Conservation (phyloP, 1,140 invertebrate species). For the Atta colombica region DNA sequence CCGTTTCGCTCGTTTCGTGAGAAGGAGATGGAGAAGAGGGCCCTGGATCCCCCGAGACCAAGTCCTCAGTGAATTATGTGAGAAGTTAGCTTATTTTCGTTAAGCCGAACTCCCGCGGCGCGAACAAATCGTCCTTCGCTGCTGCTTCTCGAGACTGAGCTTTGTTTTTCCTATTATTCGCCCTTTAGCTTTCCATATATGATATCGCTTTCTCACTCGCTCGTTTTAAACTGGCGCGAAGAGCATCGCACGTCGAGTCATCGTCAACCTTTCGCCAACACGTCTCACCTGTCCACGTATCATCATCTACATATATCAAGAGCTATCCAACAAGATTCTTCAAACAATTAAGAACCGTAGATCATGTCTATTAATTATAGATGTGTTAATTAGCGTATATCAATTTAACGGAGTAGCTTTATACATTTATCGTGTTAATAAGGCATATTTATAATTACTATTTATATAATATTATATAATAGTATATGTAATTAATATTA, state of each 20-base stretch:
- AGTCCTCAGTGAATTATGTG: slow-evolving; percentile 84
- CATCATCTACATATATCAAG: slow-evolving; percentile 16
- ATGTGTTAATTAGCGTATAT: not conserved
- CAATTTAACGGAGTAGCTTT: not conserved
- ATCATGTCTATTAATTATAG: not conserved
- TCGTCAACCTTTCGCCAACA: slow-evolving; percentile 28
- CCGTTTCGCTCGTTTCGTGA: slow-evolving; percentile 70
- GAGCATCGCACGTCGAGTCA: slow-evolving; percentile 24
- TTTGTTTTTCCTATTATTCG: slow-evolving; percentile 77
- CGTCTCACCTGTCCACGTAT: slow-evolving; percentile 36
- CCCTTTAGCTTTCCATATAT: slow-evolving; percentile 63
- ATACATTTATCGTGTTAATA: not conserved
- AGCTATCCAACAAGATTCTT: not conserved
- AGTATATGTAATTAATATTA: no score
- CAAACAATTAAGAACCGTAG: slow-evolving; percentile 12
- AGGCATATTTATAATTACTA: not conserved
- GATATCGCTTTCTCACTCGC: slow-evolving; percentile 41
- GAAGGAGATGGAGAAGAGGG: slow-evolving; percentile 39
- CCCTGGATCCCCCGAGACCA: slow-evolving; percentile 71
- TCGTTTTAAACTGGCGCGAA: not conserved
- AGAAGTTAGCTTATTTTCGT: slow-evolving; percentile 85
- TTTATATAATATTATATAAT: no score
- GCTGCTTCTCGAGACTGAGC: slow-evolving; percentile 68
- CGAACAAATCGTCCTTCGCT: slow-evolving; percentile 84
- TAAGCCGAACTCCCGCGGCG: slow-evolving; percentile 84